Conservation (phyloP, 2,888 invertebrate genomes). For the Ophioninae sp. region DNA sequence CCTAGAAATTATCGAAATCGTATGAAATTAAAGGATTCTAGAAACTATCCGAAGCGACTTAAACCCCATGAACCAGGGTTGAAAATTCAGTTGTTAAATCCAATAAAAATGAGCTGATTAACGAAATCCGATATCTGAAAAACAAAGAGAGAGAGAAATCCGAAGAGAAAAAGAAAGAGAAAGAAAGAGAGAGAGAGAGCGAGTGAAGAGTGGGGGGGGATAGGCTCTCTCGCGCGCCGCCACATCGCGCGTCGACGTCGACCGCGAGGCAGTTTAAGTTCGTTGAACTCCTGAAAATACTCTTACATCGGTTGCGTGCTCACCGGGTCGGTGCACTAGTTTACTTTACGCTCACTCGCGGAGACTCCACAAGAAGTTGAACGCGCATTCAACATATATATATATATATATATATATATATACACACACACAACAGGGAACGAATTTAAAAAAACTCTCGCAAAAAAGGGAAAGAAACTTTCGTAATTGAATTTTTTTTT, state of each 20-base stretch:
- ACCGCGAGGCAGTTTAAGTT: slow-evolving; percentile 69
- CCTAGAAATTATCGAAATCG: no score
- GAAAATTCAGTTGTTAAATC: no score
- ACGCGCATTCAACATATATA: slow-evolving; percentile 20
- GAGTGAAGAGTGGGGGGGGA: slow-evolving; percentile 25
- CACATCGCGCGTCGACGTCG: slow-evolving; percentile 56
- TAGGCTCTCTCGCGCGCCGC: slow-evolving; percentile 57
- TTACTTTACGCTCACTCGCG: slow-evolving; percentile 73
- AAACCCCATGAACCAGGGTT: no score
- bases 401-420: slow-evolving; percentile 26
- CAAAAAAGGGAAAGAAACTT: no score
- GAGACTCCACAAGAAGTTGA: slow-evolving; percentile 50
- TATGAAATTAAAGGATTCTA: no score
- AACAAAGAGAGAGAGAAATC: slow-evolving; percentile 10
- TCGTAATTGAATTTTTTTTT: no score
- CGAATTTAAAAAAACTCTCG: no score
- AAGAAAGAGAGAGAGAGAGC: slow-evolving; percentile 29
- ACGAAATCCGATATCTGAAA: no score
- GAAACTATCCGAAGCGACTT: no score
- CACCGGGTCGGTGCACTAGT: slow-evolving; percentile 76
- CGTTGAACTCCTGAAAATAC: slow-evolving; percentile 79
- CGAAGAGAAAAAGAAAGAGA: slow-evolving; percentile 24
- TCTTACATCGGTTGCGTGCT: slow-evolving; percentile 78
- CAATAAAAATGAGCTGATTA: no score
- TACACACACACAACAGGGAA: no score